phyloP scores from a whole-genome alignment of 2,797 vertebrate species.

The Muscicapa striata region DNA sequence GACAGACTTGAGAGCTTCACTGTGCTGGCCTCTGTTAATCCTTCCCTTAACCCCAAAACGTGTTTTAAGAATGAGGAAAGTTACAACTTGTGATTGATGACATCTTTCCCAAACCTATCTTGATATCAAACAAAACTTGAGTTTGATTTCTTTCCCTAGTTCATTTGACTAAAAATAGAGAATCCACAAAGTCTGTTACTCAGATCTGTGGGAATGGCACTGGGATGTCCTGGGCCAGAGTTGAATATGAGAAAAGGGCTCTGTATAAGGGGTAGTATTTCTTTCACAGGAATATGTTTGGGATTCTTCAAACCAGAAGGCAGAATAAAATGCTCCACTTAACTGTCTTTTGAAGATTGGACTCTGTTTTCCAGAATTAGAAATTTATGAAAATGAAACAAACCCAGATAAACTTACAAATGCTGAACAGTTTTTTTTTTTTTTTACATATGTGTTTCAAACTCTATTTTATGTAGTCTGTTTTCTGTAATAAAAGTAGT shows the following conservation, averaged over 20 bases:
- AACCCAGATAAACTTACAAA: neutral
- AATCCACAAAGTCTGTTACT: neutral
- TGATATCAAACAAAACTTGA: neutral
- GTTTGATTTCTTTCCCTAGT: neutral
- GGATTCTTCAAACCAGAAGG: neutral
- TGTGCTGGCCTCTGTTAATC: neutral
- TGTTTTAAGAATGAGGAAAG: neutral
- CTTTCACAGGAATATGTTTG: fast-evolving
- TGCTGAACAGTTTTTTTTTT: neutral
- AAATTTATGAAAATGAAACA: neutral
- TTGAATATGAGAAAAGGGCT: neutral
- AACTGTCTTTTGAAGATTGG: neutral
- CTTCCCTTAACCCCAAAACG: neutral
- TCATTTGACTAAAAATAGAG: neutral
- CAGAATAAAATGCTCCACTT: neutral
- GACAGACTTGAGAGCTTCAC: neutral
- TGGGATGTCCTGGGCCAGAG: neutral
- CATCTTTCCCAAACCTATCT: neutral
- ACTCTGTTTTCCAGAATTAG: neutral
- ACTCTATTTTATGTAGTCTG: neutral
- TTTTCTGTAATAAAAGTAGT: neutral
- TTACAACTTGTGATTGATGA: neutral
- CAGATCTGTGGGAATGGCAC: neutral
- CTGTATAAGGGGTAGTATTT: neutral
- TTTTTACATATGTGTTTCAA: neutral